These are phyloP conservation scores for Meda fulgida DNA, from an alignment of 2,797 vertebrate species.

Conservation along the genomic window DNA sequence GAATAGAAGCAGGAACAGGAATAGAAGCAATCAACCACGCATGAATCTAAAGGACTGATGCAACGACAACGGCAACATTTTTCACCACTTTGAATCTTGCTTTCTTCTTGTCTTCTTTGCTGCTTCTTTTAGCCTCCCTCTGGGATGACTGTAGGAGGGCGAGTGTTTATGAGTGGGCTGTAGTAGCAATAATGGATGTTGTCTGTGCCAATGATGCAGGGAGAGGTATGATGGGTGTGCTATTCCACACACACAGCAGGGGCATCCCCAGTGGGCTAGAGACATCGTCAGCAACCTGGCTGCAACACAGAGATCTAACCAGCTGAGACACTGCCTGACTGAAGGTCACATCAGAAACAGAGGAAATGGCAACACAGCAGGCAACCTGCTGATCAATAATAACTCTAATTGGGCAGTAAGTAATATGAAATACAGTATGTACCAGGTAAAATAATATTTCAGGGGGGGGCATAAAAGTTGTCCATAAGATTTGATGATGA, in stretches of 20 bases:
- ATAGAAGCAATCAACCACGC: not conserved
- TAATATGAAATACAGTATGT: not conserved
- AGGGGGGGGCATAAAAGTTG: not conserved
- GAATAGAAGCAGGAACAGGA: too few relatives aligned
- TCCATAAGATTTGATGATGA: not conserved
- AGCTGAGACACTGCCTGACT: conserved; percentile 54
- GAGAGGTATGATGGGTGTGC: conserved; percentile 24
- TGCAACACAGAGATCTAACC: conserved; percentile 53
- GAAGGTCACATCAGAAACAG: conserved; percentile 58
- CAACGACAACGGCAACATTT: conserved; percentile 12
- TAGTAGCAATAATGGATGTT: conserved; percentile 31
- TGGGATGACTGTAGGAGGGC: conserved; percentile 33
- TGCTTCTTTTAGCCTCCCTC: conserved; percentile 35
- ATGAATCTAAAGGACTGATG: conserved; percentile 15
- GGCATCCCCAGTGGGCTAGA: conserved; percentile 34
- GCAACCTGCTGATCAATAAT: conserved; percentile 29
- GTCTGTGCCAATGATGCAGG: conserved; percentile 26
- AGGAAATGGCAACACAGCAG: conserved; percentile 42
- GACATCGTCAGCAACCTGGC: conserved; percentile 33
- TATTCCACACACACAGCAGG: conserved; percentile 52
- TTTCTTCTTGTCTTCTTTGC: conserved; percentile 19
- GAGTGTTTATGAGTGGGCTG: conserved; percentile 35
- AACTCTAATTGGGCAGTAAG: conserved; percentile 28
- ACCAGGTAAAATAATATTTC: not conserved
- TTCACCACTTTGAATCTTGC: conserved; percentile 15